Evolutionary conservation across 1,140 invertebrate genomes (phyloP).

Genomic region (Drosophila fuyamai): DNA sequence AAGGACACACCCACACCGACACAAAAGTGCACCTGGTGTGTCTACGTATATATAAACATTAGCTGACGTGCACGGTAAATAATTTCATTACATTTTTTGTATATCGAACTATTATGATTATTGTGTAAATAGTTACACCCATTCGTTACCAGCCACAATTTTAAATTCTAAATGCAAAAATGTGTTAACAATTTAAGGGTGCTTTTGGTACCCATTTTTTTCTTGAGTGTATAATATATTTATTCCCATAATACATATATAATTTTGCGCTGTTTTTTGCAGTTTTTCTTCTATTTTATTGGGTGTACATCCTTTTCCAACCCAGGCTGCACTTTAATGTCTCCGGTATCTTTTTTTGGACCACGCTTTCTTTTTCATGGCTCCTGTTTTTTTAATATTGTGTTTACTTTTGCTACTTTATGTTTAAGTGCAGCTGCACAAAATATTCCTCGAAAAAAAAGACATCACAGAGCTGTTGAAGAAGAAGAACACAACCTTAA

Average conservation of each 20-base stretch:
- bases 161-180: too few relatives aligned
- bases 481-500: slow-evolving; percentile 43
- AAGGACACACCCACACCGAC: slow-evolving; percentile 21
- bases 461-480: slow-evolving; percentile 9
- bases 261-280: slow-evolving; percentile 64
- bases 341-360: slow-evolving; percentile 6
- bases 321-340: slow-evolving; percentile 50
- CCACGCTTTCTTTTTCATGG: slow-evolving; percentile 19
- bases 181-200: too few relatives aligned
- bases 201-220: not conserved
- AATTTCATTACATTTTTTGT: not conserved
- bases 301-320: slow-evolving; percentile 39
- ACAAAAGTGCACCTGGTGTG: slow-evolving; percentile 67
- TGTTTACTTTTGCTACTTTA: slow-evolving; percentile 80
- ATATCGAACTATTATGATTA: not conserved
- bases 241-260: slow-evolving; percentile 69
- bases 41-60: slow-evolving; percentile 53
- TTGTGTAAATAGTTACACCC: too few relatives aligned
- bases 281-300: slow-evolving; percentile 58
- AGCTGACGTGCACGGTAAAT: slow-evolving; percentile 23
- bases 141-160: too few relatives aligned
- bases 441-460: slow-evolving; percentile 54
- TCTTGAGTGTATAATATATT: slow-evolving; percentile 60
- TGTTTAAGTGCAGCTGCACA: slow-evolving; percentile 77
- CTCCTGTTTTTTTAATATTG: slow-evolving; percentile 71